Percentiles rank a stretch among this genome's conserved stretches.
These are phyloP conservation scores for Xylophagus ater DNA, from an alignment of 2,888 invertebrate species.

Conservation along the genomic window DNA sequence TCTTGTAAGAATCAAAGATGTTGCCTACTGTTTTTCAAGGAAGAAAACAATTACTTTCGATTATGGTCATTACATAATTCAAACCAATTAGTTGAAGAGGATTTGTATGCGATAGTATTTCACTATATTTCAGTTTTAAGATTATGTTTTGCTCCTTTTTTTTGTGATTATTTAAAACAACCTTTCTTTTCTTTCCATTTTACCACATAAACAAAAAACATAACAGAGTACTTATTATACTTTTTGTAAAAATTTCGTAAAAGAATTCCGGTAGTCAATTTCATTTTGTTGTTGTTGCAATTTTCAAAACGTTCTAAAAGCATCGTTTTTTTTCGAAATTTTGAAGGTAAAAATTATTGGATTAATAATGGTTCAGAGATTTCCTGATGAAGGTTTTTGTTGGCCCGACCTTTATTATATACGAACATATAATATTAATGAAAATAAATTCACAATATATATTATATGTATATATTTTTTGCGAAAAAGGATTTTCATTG, in stretches of 20 bases:
- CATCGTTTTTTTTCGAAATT: neutral
- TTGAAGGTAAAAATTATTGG: conserved; percentile 9
- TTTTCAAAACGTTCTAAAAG: neutral
- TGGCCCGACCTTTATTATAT: no score
- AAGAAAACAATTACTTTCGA: conserved; percentile 12
- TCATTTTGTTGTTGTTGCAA: neutral
- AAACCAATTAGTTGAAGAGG: conserved; percentile 8
- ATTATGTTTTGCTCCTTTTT: no score
- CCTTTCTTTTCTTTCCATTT: conserved; percentile 2
- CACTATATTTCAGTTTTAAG: conserved; percentile 2
- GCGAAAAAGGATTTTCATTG: no score
- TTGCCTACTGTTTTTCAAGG: no score
- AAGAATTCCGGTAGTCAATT: neutral
- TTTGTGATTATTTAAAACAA: conserved; percentile 7
- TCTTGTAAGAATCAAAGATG: no score
- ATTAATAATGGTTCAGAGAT: conserved; percentile 11
- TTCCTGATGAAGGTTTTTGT: conserved; percentile 6
- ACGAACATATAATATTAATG: no score
- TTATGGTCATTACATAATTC: conserved; percentile 15
- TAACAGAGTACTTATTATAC: no score
- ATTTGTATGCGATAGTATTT: conserved; percentile 1
- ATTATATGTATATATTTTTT: no score
- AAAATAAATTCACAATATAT: no score
- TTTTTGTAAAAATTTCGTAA: neutral
- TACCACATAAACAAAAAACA: no score